Conservation (phyloP, 2,888 invertebrate species). For the Perdita meconis region DNA sequence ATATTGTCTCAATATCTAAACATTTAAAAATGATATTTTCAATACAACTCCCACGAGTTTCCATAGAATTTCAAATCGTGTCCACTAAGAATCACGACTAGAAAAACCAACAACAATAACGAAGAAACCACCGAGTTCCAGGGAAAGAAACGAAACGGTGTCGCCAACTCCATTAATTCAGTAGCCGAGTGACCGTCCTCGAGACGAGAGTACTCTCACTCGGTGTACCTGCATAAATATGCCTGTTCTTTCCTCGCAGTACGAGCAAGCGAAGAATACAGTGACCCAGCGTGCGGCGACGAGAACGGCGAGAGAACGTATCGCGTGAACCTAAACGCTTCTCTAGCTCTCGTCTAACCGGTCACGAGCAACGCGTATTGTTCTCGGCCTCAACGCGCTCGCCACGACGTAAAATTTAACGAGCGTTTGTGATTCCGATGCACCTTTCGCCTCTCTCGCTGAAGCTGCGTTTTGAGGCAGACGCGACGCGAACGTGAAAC, state of each 20-base stretch:
- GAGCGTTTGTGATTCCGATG: constrained; percentile 30
- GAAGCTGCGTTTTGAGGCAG: too few relatives aligned
- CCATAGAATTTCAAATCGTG: too few relatives aligned
- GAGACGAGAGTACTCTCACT: constrained; percentile 62
- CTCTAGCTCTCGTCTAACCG: constrained; percentile 39
- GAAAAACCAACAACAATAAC: not conserved
- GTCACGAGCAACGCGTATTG: constrained; percentile 42
- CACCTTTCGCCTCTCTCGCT: constrained; percentile 20
- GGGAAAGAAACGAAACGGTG: constrained; percentile 36
- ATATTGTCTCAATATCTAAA: too few relatives aligned
- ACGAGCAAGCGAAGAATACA: constrained; percentile 12
- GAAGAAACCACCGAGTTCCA: constrained; percentile 20
- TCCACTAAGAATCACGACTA: not conserved
- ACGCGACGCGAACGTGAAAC: too few relatives aligned
- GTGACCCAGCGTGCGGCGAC: constrained; percentile 6
- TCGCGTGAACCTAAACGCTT: constrained; percentile 14
- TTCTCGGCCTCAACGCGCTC: constrained; percentile 22
- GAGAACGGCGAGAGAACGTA: constrained; percentile 20
- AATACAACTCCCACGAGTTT: too few relatives aligned
- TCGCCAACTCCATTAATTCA: constrained; percentile 59
- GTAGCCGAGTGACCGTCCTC: constrained; percentile 62
- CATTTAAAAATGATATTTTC: too few relatives aligned
- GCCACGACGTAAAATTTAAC: constrained; percentile 38
- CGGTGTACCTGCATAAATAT: constrained; percentile 59
- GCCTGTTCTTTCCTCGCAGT: constrained; percentile 51